These are phyloP conservation scores for Resseliella maxima DNA, from an alignment of 2,888 invertebrate genomes.

Conservation along the genomic window DNA sequence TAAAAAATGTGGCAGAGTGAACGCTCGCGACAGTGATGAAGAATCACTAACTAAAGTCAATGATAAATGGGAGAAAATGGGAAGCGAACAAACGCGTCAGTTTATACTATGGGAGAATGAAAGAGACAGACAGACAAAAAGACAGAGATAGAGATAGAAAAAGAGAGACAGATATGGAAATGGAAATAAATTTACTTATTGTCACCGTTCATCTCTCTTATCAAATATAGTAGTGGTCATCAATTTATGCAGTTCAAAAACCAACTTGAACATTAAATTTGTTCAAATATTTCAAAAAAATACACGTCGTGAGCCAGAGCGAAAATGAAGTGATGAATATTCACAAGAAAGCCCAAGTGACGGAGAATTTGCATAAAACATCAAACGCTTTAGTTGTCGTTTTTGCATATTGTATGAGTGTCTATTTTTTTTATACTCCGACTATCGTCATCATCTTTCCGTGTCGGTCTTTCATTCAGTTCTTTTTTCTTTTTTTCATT, in stretches of 20 bases:
- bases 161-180: background rate
- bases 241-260: slow-evolving; percentile 5
- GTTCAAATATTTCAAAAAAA: slow-evolving; percentile 36
- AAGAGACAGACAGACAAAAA: background rate
- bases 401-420: background rate
- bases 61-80: background rate
- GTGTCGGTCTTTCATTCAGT: background rate
- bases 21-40: background rate
- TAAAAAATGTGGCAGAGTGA: background rate
- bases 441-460: background rate
- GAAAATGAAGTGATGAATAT: slow-evolving; percentile 35
- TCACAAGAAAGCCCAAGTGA: background rate
- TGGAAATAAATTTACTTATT: too few relatives aligned
- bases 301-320: background rate
- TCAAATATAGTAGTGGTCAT: slow-evolving; percentile 34
- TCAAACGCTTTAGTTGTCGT: background rate
- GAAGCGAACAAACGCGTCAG: background rate
- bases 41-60: background rate
- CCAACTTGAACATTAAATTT: background rate
- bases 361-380: slow-evolving; percentile 19
- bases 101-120: background rate
- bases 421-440: background rate
- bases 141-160: background rate
- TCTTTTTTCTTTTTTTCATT: background rate
- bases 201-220: slow-evolving; percentile 6